Evolutionary conservation across 1,140 invertebrate species (phyloP).

Genomic region (Tetranychus urticae): DNA sequence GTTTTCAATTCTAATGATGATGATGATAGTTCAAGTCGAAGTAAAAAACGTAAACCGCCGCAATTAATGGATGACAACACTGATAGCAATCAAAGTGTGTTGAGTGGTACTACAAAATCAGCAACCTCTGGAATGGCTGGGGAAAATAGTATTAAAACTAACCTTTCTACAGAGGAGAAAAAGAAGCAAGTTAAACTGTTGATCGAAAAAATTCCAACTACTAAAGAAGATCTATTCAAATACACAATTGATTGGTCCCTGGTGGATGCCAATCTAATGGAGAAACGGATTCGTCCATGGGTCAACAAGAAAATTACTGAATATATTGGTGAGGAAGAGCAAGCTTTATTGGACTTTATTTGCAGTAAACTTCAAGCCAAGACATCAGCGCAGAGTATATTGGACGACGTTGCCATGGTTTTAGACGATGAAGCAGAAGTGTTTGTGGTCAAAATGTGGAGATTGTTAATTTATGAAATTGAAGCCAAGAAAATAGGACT

Average conservation of each 20-base stretch:
- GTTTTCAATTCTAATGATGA: slow-evolving; percentile 79
- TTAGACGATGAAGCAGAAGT: slow-evolving; percentile 97
- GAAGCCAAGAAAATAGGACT: slow-evolving; percentile 65
- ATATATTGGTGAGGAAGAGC: slow-evolving; percentile 96
- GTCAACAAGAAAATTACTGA: slow-evolving; percentile 98
- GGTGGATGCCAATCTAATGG: slow-evolving; percentile 67
- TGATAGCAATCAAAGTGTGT: slow-evolving; percentile 7
- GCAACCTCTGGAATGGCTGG: neutral
- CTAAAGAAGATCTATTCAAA: slow-evolving; percentile 80
- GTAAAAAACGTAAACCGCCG: slow-evolving; percentile 56
- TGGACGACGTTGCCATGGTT: slow-evolving; percentile 97
- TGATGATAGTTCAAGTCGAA: slow-evolving; percentile 31
- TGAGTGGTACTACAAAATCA: slow-evolving; percentile 4
- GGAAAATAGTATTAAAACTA: slow-evolving; percentile 2
- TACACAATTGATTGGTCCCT: slow-evolving; percentile 76
- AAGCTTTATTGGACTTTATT: slow-evolving; percentile 93
- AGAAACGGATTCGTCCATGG: slow-evolving; percentile 91
- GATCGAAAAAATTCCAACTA: slow-evolving; percentile 94
- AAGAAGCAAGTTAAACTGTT: slow-evolving; percentile 81
- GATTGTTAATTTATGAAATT: slow-evolving; percentile 92
- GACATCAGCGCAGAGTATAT: slow-evolving; percentile 69
- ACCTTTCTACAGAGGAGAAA: slow-evolving; percentile 49
- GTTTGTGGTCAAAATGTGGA: slow-evolving; percentile 99
- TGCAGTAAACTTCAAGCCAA: slow-evolving; percentile 88
- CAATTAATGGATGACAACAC: slow-evolving; percentile 29